These are phyloP conservation scores for Echinarachnius parma DNA, from an alignment of 53 echinoderm and acorn worm species.

Conservation along the genomic window DNA sequence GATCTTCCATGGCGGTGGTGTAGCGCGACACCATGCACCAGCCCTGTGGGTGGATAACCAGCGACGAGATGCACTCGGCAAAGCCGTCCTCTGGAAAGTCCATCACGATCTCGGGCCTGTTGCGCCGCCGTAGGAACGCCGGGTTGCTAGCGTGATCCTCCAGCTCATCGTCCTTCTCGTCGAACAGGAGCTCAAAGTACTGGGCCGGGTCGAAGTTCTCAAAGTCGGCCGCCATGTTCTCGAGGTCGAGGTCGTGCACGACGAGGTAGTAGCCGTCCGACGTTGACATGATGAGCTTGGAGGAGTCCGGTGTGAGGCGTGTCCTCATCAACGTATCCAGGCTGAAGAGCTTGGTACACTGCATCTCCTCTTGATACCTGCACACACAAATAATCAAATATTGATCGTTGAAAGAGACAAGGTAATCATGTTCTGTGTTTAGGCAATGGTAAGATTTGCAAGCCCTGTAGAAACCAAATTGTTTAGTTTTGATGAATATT, in stretches of 20 bases:
- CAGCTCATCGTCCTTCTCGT: constrained; percentile 22
- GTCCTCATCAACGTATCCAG: constrained; percentile 79
- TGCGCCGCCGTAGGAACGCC: constrained; percentile 53
- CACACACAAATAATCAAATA: too few relatives aligned
- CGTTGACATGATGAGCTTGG: constrained; percentile 77
- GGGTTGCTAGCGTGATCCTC: constrained; percentile 27
- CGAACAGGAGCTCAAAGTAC: constrained; percentile 33
- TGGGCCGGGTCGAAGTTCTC: constrained; percentile 47
- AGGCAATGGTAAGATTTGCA: too few relatives aligned
- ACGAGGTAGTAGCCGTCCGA: constrained; percentile 70
- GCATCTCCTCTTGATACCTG: constrained; percentile 53
- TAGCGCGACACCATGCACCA: constrained; percentile 88
- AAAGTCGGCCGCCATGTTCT: constrained; percentile 61
- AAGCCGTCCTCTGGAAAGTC: constrained; percentile 73
- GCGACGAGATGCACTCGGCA: constrained; percentile 77
- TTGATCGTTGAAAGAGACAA: too few relatives aligned
- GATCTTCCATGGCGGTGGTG: constrained; percentile 68
- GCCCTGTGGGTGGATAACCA: constrained; percentile 84
- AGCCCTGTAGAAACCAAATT: too few relatives aligned
- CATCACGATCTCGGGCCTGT: constrained; percentile 71
- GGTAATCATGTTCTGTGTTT: too few relatives aligned
- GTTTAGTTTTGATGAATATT: too few relatives aligned
- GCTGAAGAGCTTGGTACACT: constrained; percentile 57
- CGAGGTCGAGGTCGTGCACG: constrained; percentile 81
- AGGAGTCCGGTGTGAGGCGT: constrained; percentile 70